These are phyloP conservation scores for Seriola rivoliana DNA, from an alignment of 2,113 vertebrate genomes.

Conservation along the genomic window DNA sequence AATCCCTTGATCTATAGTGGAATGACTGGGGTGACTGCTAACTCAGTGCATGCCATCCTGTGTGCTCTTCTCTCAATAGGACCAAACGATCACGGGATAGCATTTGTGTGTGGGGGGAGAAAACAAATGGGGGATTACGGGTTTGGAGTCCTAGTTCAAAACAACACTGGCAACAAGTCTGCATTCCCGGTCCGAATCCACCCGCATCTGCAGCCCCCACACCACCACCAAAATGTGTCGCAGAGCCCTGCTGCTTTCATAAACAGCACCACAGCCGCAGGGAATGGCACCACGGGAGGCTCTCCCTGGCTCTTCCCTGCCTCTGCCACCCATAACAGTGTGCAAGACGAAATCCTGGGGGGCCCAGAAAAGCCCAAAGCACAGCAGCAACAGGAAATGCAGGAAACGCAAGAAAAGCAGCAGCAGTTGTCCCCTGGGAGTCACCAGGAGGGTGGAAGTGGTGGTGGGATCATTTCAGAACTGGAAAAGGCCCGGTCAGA, in stretches of 20 bases:
- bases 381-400: constrained; percentile 96
- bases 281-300: constrained; percentile 94
- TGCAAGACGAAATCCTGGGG: constrained; percentile 98
- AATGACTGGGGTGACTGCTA: constrained; percentile 55
- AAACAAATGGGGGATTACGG: constrained; percentile 99
- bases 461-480: constrained; percentile 92
- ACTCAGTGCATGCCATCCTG: constrained; percentile 71
- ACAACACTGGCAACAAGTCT: constrained; percentile 99
- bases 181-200: constrained; percentile 99
- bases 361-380: constrained; percentile 96
- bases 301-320: constrained; percentile 99
- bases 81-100: constrained; percentile 82
- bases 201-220: constrained; percentile 98
- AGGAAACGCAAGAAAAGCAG: constrained; percentile 97
- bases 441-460: constrained; percentile 90
- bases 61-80: constrained; percentile 80
- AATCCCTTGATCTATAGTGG: constrained; percentile 57
- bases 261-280: constrained; percentile 97
- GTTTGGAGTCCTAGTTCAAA: constrained; percentile 99
- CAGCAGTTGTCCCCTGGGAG: constrained; percentile 90
- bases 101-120: constrained; percentile 84
- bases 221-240: constrained; percentile 98
- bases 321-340: constrained; percentile 92
- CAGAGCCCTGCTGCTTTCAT: constrained; percentile 96
- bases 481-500: constrained; percentile 93